Evolutionary conservation across 2,888 invertebrate species (phyloP), one percentile per base, ranked within the genome.

Genomic region (Dilophus febrilis): DNA sequence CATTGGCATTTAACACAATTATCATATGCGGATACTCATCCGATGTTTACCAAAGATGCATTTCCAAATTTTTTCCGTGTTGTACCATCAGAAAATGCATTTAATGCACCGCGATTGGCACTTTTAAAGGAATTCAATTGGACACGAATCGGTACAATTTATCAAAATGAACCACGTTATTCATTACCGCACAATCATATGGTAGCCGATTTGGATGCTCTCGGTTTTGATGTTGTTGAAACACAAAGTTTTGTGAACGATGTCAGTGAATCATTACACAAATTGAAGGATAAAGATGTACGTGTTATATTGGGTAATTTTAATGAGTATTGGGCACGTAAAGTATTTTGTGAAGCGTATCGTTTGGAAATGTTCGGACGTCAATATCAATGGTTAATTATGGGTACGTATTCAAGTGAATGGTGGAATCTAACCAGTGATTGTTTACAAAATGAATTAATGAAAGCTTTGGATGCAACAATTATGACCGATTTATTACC

Each of bases 1-100:
- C 92, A 91, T 59, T 98, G 95, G 92, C 86, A 91, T 56, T 72
- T 98, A 40, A 87, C 90, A 0, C 94, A 92, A 82, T 66, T 95
- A 8, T 92, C 94, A 12, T 95, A 94, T 62, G 94, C 92, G 5
- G 95, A 97, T 61, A 95, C 92, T 4, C 92, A 95, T 64, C 95
- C 95, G 2, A 90, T 92, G 84, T 90, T 94, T 64, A 87, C 87
- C 6, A 82, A 78, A 54, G 80, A 85, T 53, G 85, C 85, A 49
- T 95, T 91, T 60, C 92, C 92, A 8, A 91, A 94, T 62, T 92
- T 95, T 70, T 95, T 91, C 66, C 78, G 95, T 37, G 87, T 94
- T 45, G 94, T 94, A 16, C 95, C 95, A 0, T 90, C 90, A 40
- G 94, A 95, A 61, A 90, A 87, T 56, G 92, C 92, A 37, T 92